Evolutionary conservation across 2,113 vertebrate species (phyloP), one percentile per base, ranked within the genome.

Genomic region (Dasypus novemcinctus): DNA sequence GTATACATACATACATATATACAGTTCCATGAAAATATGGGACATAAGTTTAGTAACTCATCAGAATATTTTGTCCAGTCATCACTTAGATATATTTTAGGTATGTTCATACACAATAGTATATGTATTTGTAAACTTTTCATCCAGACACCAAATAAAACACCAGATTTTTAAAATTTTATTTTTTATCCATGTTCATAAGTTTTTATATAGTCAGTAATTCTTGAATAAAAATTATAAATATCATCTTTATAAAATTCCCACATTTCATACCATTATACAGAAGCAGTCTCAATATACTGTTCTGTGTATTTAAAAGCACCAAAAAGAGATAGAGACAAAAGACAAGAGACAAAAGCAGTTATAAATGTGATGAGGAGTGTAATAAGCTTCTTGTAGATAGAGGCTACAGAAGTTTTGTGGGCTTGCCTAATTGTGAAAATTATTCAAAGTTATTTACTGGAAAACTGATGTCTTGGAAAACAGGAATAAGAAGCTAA

Each of bases 391-490:
- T 36, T 69, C 20, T 71, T 94, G 46, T 25, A 80, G n/a, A 96
- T 18, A 11, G 43, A 90, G 38, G 9, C 18, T 59, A 21, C 7
- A 59, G 81, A 90, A 41, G 4, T 89, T 72, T 79, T 93, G 75
- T 76, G 38, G 25, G 23, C 25, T 93, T 95, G 14, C 52, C 90
- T 79, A 87, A 79, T 78, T 96, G 49, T 64, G 36, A 46, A 64
- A 75, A 87, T 46, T 86, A 87, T 79, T 92, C 66, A 90, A 66
- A 93, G 31, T 59, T 71, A 91, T 46, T 95, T 41, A 87, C n/a
- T 87, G 85, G 54, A 90, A 90, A 93, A 92, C 36, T 79, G 63
- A 14, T 74, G 61, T 52, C 64, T 86, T 95, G 13, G 27, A 63
- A 68, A 66, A 91, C 78, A n/a, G 4, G 78, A 81, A 46, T 18